Conservation (phyloP, 2,113 vertebrate genomes). For the Pterocles gutturalis region DNA sequence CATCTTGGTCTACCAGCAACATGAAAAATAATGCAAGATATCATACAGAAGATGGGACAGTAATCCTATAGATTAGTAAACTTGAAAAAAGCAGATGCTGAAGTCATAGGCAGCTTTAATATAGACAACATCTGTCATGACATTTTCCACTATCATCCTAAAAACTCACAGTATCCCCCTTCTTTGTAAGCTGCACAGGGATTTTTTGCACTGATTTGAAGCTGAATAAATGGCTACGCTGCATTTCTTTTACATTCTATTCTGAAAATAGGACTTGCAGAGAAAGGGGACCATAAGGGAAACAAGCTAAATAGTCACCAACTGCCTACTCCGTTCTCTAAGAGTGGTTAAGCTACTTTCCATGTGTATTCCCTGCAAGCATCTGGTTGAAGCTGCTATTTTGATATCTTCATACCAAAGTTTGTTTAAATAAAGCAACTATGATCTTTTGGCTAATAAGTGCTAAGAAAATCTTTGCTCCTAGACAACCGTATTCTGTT, state of each 20-base stretch:
- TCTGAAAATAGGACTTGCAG: background rate
- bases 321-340: background rate
- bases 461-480: slow-evolving; percentile 36
- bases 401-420: background rate
- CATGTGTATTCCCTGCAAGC: background rate
- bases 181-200: background rate
- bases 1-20: background rate
- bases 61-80: background rate
- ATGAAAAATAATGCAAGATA: background rate
- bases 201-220: background rate
- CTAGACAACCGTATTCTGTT: background rate
- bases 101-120: background rate
- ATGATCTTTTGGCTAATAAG: background rate
- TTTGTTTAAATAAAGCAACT: slow-evolving; percentile 40
- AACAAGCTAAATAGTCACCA: background rate
- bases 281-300: background rate
- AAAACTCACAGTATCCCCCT: background rate
- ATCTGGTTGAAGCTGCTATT: slow-evolving; percentile 14
- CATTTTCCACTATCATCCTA: background rate
- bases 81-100: background rate
- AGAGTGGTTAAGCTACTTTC: background rate
- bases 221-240: background rate
- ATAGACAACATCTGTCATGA: background rate
- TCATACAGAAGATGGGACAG: background rate
- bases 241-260: background rate